Conservation (phyloP, 2,888 invertebrate species). For the Bugula neritina region DNA sequence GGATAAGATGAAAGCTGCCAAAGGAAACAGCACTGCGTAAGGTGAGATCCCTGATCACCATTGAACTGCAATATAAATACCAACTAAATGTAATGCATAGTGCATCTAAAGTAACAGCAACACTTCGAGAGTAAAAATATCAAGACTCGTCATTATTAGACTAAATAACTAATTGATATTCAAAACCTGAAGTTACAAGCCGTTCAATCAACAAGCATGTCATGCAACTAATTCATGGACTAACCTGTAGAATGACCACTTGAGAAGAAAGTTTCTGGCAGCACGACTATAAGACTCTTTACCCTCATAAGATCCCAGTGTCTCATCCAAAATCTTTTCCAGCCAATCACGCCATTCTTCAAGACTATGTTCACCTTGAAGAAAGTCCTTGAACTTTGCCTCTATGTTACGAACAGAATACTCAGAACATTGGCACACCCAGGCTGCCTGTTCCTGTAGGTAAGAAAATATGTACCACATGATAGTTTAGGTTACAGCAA, state of each 20-base stretch:
- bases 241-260: slow-evolving; percentile 98
- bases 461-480: too few species aligned
- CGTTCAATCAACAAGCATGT: too few species aligned
- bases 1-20: slow-evolving; percentile 95
- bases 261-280: slow-evolving; percentile 78
- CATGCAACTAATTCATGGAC: too few species aligned
- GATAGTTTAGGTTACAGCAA: too few species aligned
- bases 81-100: background rate
- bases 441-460: slow-evolving; percentile 70
- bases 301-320: slow-evolving; percentile 79
- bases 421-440: slow-evolving; percentile 94
- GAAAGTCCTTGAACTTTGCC: slow-evolving; percentile 69
- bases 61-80: slow-evolving; percentile 65
- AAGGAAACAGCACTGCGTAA: slow-evolving; percentile 93
- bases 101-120: background rate
- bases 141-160: background rate
- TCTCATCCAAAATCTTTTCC: slow-evolving; percentile 82
- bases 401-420: slow-evolving; percentile 77
- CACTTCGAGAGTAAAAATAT: background rate
- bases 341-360: slow-evolving; percentile 98
- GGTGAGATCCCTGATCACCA: slow-evolving; percentile 94
- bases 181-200: too few species aligned
- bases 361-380: slow-evolving; percentile 75
- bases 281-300: slow-evolving; percentile 37
- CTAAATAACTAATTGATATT: too few species aligned